phyloP scores from a whole-genome alignment of 1,140 invertebrate species.

The Heliothis virescens region DNA sequence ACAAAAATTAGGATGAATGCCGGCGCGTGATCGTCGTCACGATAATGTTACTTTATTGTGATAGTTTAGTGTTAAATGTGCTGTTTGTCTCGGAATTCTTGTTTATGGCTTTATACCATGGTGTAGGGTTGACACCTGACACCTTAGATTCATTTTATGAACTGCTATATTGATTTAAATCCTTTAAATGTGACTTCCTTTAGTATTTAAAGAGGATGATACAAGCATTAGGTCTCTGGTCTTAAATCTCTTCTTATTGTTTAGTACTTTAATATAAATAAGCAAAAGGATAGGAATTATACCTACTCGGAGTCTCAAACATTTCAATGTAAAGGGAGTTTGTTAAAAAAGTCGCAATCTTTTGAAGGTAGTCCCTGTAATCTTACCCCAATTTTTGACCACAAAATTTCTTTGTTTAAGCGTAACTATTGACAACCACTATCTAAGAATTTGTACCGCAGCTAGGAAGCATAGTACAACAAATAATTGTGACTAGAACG shows the following conservation, averaged over 20 bases:
- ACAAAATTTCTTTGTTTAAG: not conserved
- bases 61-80: conserved; percentile 42
- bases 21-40: conserved; percentile 15
- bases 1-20: conserved; percentile 15
- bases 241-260: too few relatives aligned
- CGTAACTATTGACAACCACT: not conserved
- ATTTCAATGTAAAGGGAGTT: too few relatives aligned
- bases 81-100: conserved; percentile 16
- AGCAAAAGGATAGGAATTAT: too few relatives aligned
- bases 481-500: not conserved
- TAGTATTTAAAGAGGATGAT: too few relatives aligned
- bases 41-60: conserved; percentile 44
- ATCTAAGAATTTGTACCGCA: not conserved
- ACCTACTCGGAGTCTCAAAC: too few relatives aligned
- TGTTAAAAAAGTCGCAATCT: too few relatives aligned
- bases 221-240: too few relatives aligned
- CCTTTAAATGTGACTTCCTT: not conserved
- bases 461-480: not conserved
- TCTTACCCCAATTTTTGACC: not conserved
- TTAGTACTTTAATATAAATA: too few relatives aligned
- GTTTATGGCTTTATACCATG: conserved; percentile 13
- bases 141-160: not conserved
- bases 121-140: conserved; percentile 10
- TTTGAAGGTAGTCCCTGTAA: too few relatives aligned
- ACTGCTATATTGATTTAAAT: not conserved